phyloP scores from a whole-genome alignment of 1,140 invertebrate species.

The Oryctes rhinoceros region DNA sequence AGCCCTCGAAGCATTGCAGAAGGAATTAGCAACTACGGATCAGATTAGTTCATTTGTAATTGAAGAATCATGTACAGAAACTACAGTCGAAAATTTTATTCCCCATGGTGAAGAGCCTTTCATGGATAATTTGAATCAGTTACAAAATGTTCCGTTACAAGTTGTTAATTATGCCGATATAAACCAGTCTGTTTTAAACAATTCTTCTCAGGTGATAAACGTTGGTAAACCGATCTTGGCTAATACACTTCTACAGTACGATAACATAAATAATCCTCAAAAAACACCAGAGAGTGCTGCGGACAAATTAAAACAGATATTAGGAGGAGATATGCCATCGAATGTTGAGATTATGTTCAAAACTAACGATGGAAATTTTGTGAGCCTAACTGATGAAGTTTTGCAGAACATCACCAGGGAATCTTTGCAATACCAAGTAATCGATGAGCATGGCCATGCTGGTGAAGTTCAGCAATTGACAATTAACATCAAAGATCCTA shows the following conservation, averaged over 20 bases:
- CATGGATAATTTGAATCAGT: constrained; percentile 45
- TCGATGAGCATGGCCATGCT: constrained; percentile 55
- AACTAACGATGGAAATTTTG: constrained; percentile 55
- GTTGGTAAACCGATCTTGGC: constrained; percentile 31
- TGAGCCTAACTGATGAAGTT: constrained; percentile 55
- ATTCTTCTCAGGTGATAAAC: constrained; percentile 32
- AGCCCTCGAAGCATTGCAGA: constrained; percentile 55
- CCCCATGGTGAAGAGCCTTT: constrained; percentile 48
- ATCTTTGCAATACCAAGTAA: constrained; percentile 54
- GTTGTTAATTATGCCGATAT: constrained; percentile 46
- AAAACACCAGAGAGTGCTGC: constrained; percentile 46
- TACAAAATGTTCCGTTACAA: constrained; percentile 41
- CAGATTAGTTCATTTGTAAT: constrained; percentile 53
- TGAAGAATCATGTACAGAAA: constrained; percentile 56
- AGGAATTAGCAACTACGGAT: constrained; percentile 53
- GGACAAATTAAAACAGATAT: constrained; percentile 55
- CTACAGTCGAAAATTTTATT: constrained; percentile 58
- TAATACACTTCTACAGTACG: constrained; percentile 37
- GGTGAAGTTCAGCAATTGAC: constrained; percentile 54
- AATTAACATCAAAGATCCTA: constrained; percentile 65
- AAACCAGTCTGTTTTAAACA: constrained; percentile 40
- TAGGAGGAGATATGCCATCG: constrained; percentile 47
- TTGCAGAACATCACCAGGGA: constrained; percentile 52
- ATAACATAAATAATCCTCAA: neutral
- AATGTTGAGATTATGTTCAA: constrained; percentile 58